Evolutionary conservation across 1,140 invertebrate genomes (phyloP).

Genomic region (Eriocheir sinensis): DNA sequence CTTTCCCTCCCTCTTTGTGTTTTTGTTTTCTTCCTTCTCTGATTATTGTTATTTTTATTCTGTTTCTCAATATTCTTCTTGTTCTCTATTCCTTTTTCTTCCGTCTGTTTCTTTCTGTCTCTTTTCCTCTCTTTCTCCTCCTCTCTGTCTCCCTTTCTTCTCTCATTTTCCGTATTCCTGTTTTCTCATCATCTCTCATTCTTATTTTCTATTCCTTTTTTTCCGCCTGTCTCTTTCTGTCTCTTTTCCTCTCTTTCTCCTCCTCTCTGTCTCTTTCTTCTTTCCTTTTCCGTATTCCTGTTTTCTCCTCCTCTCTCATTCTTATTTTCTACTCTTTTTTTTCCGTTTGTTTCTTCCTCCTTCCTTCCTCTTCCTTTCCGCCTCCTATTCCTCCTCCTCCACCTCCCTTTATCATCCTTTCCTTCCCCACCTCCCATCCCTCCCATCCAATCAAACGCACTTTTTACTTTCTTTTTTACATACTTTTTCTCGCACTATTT

Average conservation of each 20-base stretch:
- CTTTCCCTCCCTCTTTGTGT: too few relatives aligned
- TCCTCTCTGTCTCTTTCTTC: background rate
- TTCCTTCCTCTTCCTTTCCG: conserved; percentile 8
- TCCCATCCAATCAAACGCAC: background rate
- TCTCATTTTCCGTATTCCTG: background rate
- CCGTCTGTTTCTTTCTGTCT: background rate
- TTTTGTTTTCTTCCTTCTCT: too few relatives aligned
- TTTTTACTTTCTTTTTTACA: background rate
- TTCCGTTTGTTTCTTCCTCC: background rate
- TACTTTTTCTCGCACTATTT: too few relatives aligned
- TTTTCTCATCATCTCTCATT: background rate
- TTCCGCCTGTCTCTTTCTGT: background rate
- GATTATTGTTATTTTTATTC: too few relatives aligned
- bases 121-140: background rate
- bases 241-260: background rate
- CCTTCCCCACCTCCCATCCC: background rate
- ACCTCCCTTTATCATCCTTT: background rate
- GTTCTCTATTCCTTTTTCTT: too few relatives aligned
- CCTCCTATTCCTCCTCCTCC: background rate
- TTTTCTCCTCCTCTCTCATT: background rate
- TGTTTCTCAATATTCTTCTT: too few relatives aligned
- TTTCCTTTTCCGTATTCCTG: background rate
- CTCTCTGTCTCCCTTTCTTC: background rate
- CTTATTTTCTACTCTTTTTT: background rate
- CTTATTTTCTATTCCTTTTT: background rate